These are phyloP conservation scores for Mayetiola destructor DNA, from an alignment of 2,888 invertebrate species.

Conservation along the genomic window DNA sequence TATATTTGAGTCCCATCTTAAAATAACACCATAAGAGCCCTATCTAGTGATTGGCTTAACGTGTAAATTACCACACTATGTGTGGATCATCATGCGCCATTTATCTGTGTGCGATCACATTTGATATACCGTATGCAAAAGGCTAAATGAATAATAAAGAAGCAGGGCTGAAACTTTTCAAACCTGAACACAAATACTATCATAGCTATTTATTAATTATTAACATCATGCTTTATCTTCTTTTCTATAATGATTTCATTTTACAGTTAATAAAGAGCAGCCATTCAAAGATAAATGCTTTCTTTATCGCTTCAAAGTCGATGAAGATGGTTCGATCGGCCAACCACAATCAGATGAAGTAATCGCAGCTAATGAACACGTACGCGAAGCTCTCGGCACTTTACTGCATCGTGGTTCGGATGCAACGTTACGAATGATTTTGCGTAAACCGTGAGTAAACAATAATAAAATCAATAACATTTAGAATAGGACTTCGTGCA, in stretches of 20 bases:
- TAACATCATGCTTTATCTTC: not conserved
- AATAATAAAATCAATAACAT: too few relatives aligned
- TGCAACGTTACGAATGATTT: conserved; percentile 62
- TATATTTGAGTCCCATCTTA: not conserved
- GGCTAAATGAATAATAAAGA: too few relatives aligned
- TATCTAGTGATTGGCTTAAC: too few relatives aligned
- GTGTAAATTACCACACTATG: not conserved
- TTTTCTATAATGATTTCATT: not conserved
- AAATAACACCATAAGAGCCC: too few relatives aligned
- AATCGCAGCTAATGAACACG: conserved; percentile 50
- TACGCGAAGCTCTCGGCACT: conserved; percentile 48
- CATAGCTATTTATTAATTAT: not conserved
- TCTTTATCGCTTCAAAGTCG: conserved; percentile 66
- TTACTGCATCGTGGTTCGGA: conserved; percentile 62
- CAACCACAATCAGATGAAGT: conserved; percentile 44
- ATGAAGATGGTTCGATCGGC: conserved; percentile 46
- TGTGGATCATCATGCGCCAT: not conserved
- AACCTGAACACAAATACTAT: too few relatives aligned
- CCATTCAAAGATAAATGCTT: conserved; percentile 71
- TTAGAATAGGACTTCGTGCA: too few relatives aligned
- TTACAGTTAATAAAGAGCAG: conserved; percentile 56
- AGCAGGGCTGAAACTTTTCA: too few relatives aligned
- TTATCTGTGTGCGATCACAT: not conserved
- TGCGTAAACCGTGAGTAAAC: conserved; percentile 57
- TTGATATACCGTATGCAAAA: too few relatives aligned